phyloP scores from a whole-genome alignment of 2,888 invertebrate species.

The Sclerodermus sp. region DNA sequence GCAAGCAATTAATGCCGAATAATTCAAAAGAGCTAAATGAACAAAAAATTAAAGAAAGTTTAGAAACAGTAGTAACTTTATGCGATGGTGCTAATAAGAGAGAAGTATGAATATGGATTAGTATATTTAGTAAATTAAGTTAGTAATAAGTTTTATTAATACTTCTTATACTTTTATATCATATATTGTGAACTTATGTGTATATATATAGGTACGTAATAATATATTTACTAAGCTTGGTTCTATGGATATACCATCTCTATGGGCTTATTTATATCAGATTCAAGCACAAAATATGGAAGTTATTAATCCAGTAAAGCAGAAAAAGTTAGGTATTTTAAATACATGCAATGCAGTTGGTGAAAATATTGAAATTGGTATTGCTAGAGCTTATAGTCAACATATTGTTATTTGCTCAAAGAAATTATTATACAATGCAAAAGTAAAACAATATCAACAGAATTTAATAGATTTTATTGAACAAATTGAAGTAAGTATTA shows the following conservation, averaged over 20 bases:
- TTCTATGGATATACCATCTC: slow-evolving; percentile 33
- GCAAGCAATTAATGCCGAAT: slow-evolving; percentile 42
- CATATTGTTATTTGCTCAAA: slow-evolving; percentile 35
- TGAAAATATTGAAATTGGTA: slow-evolving; percentile 32
- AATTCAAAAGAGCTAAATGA: slow-evolving; percentile 34
- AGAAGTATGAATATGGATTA: slow-evolving; percentile 30
- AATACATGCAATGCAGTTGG: slow-evolving; percentile 1
- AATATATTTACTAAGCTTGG: slow-evolving; percentile 35
- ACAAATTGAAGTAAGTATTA: slow-evolving; percentile 38
- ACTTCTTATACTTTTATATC: slow-evolving; percentile 3
- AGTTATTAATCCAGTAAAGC: slow-evolving; percentile 31
- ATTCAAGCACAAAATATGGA: slow-evolving; percentile 37
- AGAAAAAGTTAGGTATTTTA: slow-evolving; percentile 1
- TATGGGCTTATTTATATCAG: slow-evolving; percentile 43
- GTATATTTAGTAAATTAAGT: slow-evolving; percentile 5
- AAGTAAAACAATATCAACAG: slow-evolving; percentile 26
- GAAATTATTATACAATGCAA: slow-evolving; percentile 26
- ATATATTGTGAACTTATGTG: no score
- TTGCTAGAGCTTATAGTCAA: slow-evolving; percentile 37
- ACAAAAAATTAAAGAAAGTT: slow-evolving; percentile 33
- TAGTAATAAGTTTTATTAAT: neutral
- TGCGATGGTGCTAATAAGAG: slow-evolving; percentile 38
- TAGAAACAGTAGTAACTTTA: slow-evolving; percentile 35
- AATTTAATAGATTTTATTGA: slow-evolving; percentile 37
- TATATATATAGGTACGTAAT: slow-evolving; percentile 35